Evolutionary conservation across 2,888 invertebrate genomes (phyloP).

Genomic region (Oithona nana): DNA sequence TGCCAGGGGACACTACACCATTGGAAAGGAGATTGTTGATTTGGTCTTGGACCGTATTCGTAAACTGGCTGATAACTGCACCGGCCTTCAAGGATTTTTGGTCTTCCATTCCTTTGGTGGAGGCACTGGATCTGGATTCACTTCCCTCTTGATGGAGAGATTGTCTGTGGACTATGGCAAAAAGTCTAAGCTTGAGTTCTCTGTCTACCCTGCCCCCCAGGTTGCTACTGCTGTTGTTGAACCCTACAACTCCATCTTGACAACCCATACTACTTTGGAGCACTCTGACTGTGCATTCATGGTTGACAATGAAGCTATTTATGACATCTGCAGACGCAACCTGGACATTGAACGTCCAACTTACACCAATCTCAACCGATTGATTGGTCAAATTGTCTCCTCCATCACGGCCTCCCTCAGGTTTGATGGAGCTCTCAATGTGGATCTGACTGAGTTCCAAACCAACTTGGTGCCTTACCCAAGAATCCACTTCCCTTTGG

Average conservation of each 20-base stretch:
- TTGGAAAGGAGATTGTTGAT: slow-evolving; percentile 52
- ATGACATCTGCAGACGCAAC: slow-evolving; percentile 50
- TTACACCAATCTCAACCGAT: slow-evolving; percentile 43
- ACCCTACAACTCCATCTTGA: slow-evolving; percentile 83
- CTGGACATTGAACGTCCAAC: slow-evolving; percentile 57
- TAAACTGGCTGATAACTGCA: slow-evolving; percentile 59
- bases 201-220: slow-evolving; percentile 90
- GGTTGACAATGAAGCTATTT: too few relatives aligned
- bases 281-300: too few relatives aligned
- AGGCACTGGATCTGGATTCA: slow-evolving; percentile 87
- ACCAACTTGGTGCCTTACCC: slow-evolving; percentile 32
- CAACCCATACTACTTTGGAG: too few relatives aligned
- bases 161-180: too few relatives aligned
- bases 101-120: slow-evolving; percentile 81
- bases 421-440: slow-evolving; percentile 33
- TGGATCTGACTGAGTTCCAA: slow-evolving; percentile 31
- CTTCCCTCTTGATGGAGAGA: slow-evolving; percentile 88
- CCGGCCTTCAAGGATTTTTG: slow-evolving; percentile 41
- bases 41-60: slow-evolving; percentile 52
- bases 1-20: slow-evolving; percentile 45
- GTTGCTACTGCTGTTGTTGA: slow-evolving; percentile 60
- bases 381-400: slow-evolving; percentile 22
- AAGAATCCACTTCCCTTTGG: too few relatives aligned
- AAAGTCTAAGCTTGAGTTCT: slow-evolving; percentile 84
- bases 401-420: too few relatives aligned